Evolutionary conservation across 2,888 invertebrate species (phyloP).

Genomic region (Epicampocera succincta): DNA sequence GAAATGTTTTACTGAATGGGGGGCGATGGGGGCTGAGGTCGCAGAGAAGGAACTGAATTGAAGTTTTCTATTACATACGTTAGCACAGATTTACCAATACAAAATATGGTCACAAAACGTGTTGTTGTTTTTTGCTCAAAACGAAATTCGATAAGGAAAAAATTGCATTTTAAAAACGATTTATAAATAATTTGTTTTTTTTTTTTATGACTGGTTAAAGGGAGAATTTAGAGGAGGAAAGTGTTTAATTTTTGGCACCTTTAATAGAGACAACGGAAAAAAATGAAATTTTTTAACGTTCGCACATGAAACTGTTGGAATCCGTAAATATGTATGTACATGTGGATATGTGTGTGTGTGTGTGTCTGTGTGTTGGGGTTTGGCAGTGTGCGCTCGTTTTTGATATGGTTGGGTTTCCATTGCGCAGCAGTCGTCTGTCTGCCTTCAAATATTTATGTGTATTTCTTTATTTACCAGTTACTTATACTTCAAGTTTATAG

Average conservation of each 20-base stretch:
- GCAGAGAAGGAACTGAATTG: conserved; percentile 1
- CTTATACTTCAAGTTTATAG: conserved; percentile 35
- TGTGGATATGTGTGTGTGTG: neutral
- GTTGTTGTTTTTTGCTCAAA: neutral
- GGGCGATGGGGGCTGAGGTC: neutral
- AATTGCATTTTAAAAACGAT: conserved; percentile 4
- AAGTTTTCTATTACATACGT: conserved; percentile 19
- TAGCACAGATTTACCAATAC: conserved; percentile 42
- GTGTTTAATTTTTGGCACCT: conserved; percentile 46
- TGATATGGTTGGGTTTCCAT: neutral
- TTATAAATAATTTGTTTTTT: neutral
- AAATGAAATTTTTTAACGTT: conserved; percentile 63
- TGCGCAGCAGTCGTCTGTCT: no score
- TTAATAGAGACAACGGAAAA: conserved; percentile 22
- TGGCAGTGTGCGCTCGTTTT: conserved; percentile 37
- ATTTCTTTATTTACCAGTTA: conserved; percentile 21
- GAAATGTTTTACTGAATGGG: neutral
- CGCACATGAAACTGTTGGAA: conserved; percentile 47
- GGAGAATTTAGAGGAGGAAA: conserved; percentile 8
- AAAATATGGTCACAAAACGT: conserved; percentile 33
- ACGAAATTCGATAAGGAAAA: neutral
- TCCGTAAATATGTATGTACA: neutral
- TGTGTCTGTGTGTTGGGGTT: conserved; percentile 46
- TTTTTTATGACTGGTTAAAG: neutral
- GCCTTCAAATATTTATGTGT: conserved; percentile 26